Percentiles rank a stretch among this genome's conserved stretches.
These are phyloP conservation scores for Baryphthengus martii DNA, from an alignment of 2,113 vertebrate species.

Conservation along the genomic window DNA sequence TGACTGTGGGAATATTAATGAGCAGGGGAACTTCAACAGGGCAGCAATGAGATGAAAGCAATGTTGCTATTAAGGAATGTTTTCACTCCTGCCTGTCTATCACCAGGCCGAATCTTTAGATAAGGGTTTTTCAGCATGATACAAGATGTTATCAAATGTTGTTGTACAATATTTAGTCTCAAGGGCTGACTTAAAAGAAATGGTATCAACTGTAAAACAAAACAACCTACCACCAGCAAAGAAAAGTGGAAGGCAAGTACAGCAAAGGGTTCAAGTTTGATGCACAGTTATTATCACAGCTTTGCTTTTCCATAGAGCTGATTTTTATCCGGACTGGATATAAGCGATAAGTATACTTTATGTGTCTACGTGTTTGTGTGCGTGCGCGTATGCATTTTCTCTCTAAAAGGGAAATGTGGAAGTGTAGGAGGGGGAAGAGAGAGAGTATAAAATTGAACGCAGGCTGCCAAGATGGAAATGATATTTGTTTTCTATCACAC, in stretches of 20 bases:
- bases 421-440: not conserved
- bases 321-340: conserved; percentile 59
- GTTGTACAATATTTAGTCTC: conserved; percentile 81
- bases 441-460: conserved; percentile 63
- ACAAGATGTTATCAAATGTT: conserved; percentile 82
- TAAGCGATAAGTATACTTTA: conserved; percentile 22
- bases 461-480: conserved; percentile 70
- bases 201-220: conserved; percentile 71
- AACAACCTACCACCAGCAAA: conserved; percentile 47
- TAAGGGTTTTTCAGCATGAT: conserved; percentile 80
- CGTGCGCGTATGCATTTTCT: not conserved
- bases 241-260: conserved; percentile 32
- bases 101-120: conserved; percentile 79
- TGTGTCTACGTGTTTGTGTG: not conserved
- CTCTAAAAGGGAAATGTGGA: conserved; percentile 10
- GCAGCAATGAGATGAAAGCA: conserved; percentile 54
- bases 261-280: conserved; percentile 20
- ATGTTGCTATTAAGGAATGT: conserved; percentile 43
- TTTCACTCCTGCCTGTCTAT: conserved; percentile 72
- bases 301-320: conserved; percentile 42
- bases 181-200: conserved; percentile 83
- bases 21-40: not conserved
- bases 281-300: conserved; percentile 39
- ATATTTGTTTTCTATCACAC: conserved; percentile 71
- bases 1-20: conserved; percentile 50